Evolutionary conservation across 2,113 vertebrate species (phyloP).

Genomic region (Nothocercus julius): DNA sequence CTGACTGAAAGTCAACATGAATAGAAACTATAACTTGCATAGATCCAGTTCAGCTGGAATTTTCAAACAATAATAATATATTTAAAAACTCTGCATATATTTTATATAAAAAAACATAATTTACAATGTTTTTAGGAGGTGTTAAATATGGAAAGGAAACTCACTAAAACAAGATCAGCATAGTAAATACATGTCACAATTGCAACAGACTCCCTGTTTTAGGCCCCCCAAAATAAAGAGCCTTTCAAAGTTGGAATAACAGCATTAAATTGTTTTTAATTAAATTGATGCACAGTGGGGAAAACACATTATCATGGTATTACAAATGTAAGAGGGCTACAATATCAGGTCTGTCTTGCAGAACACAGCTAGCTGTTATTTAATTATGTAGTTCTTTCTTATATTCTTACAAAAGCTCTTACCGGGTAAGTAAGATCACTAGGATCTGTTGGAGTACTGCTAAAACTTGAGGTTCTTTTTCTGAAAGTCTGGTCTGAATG

Average conservation of each 20-base stretch:
- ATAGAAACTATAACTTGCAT: background rate
- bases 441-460: background rate
- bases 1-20: background rate
- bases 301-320: background rate
- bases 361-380: background rate
- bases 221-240: background rate
- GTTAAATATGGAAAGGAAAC: too few species aligned
- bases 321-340: background rate
- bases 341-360: background rate
- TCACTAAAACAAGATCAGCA: background rate
- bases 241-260: background rate
- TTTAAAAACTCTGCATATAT: background rate
- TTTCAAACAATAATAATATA: background rate
- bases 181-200: background rate
- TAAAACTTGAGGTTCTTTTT: background rate
- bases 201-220: rapidly evolving
- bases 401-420: background rate
- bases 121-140: background rate
- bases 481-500: background rate
- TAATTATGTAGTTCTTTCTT: background rate
- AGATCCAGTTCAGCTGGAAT: background rate
- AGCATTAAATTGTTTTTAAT: background rate
- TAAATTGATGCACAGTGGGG: too few species aligned
- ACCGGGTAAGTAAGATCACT: background rate
- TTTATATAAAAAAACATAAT: background rate